Evolutionary conservation across 2,888 invertebrate genomes (phyloP), one percentile per base, ranked within the genome.

Genomic region (Drosophila anomalata): DNA sequence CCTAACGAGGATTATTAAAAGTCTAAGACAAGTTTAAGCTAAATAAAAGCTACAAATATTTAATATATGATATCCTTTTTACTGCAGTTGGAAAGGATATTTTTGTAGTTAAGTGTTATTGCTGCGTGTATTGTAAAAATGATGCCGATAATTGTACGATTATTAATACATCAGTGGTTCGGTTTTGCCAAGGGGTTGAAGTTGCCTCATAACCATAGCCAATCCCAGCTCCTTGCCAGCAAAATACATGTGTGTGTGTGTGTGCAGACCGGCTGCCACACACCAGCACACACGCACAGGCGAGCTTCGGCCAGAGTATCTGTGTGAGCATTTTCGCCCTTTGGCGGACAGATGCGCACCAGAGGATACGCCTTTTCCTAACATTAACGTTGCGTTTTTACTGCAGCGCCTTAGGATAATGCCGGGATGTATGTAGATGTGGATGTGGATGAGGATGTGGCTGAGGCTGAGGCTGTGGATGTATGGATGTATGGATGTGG

Each of bases 211-310:
- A 71, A 78, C 83, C 58, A 68, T 65, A 72, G 81, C 83, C 83
- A 84, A 84, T 84, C 84, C 72, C 59, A 75, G 70, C 47, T 78
- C 71, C 78, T 71, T 68, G 68, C 58, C 68, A 78, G 65, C 63
- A 52, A 62, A n/a, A n/a, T 36, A 7, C n/a, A 7, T 36, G 36
- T 36, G n/a, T 36, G 36, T n/a, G n/a, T 36, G 14, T 73, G 53
- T 72, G 55, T 55, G 62, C 70, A 48, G 46, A 54, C 63, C 59
- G 53, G 58, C 73, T 58, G 46, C 55, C 61, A 76, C 59, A 63
- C 62, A 41, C 56, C 31, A 31, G 50, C 44, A 42, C 31, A 31
- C 47, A 31, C 31, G 24, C 53, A 24, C 31, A 31, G 41, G 36
- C 2, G 24, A 9, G 48, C 54, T 31, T 72, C 41, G 52, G 54